Evolutionary conservation across 2,888 invertebrate species (phyloP).

Genomic region (Lasioglossum pauxillum): DNA sequence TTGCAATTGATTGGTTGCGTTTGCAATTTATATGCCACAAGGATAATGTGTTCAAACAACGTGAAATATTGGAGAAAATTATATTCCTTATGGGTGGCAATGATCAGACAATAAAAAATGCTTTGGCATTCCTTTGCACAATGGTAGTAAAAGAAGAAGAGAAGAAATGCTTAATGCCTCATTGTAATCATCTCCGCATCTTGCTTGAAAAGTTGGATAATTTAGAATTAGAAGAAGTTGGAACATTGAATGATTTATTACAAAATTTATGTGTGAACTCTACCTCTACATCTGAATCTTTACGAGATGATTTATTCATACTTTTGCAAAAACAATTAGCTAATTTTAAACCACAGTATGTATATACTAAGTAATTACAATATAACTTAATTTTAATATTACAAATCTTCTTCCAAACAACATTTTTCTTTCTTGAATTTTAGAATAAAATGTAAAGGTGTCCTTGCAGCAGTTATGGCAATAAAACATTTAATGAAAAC

Average conservation of each 20-base stretch:
- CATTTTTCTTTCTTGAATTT: slow-evolving; percentile 47
- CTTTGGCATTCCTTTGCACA: slow-evolving; percentile 75
- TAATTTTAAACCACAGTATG: slow-evolving; percentile 86
- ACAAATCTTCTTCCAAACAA: not conserved
- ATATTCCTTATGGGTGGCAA: slow-evolving; percentile 79
- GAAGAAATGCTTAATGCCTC: slow-evolving; percentile 85
- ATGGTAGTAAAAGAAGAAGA: slow-evolving; percentile 77
- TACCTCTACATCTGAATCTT: slow-evolving; percentile 84
- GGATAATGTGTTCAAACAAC: slow-evolving; percentile 76
- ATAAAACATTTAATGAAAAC: slow-evolving; percentile 89
- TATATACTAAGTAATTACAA: slow-evolving; percentile 66
- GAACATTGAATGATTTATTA: slow-evolving; percentile 91
- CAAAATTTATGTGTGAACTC: slow-evolving; percentile 87
- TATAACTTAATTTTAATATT: not conserved
- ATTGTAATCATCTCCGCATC: slow-evolving; percentile 87
- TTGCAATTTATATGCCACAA: slow-evolving; percentile 77
- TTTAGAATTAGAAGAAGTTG: slow-evolving; percentile 90
- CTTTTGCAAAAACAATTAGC: slow-evolving; percentile 93
- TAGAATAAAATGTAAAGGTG: slow-evolving; percentile 89
- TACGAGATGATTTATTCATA: slow-evolving; percentile 93
- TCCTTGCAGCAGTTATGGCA: slow-evolving; percentile 91
- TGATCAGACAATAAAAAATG: slow-evolving; percentile 79
- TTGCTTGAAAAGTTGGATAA: slow-evolving; percentile 91
- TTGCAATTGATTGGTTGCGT: slow-evolving; percentile 80
- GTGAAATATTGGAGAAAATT: slow-evolving; percentile 79